Evolutionary conservation across 2,888 invertebrate species (phyloP).

Genomic region (Galeopsomyia nigrocyanea): DNA sequence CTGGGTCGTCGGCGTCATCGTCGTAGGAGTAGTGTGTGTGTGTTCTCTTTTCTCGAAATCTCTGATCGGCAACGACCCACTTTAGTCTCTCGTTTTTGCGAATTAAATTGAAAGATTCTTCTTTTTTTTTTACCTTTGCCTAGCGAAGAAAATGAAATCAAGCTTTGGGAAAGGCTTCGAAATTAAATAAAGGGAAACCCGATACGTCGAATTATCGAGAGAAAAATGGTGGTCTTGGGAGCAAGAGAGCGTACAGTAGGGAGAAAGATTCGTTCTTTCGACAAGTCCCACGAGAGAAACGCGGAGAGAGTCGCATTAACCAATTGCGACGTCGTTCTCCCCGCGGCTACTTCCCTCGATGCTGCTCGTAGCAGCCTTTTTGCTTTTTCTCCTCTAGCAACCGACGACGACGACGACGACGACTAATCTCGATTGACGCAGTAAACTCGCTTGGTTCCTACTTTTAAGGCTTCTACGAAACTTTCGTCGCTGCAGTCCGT

Average conservation of each 20-base stretch:
- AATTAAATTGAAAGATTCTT: constrained; percentile 21
- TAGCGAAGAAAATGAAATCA: constrained; percentile 10
- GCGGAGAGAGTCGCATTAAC: constrained; percentile 44
- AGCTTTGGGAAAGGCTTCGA: constrained; percentile 27
- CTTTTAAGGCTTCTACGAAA: constrained; percentile 12
- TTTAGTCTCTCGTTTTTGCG: constrained; percentile 4
- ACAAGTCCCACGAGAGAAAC: constrained; percentile 38
- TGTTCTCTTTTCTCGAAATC: too few relatives aligned
- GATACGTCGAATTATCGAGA: constrained; percentile 48
- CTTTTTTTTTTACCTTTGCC: too few relatives aligned
- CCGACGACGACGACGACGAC: constrained; percentile 30
- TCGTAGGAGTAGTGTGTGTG: too few relatives aligned
- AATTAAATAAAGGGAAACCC: constrained; percentile 50
- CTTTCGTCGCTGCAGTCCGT: constrained; percentile 11
- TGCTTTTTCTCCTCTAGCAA: background rate
- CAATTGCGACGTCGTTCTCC: constrained; percentile 41
- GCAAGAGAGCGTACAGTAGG: constrained; percentile 16
- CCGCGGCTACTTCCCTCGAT: constrained; percentile 17
- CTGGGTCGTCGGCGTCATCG: too few relatives aligned
- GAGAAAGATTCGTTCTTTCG: constrained; percentile 32
- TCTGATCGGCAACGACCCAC: too few relatives aligned
- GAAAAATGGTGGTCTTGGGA: constrained; percentile 45
- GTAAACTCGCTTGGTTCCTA: constrained; percentile 17
- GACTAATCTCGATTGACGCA: constrained; percentile 43
- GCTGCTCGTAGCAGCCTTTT: background rate